phyloP scores from a whole-genome alignment of 2,797 vertebrate species.

The Streptopelia turtur region DNA sequence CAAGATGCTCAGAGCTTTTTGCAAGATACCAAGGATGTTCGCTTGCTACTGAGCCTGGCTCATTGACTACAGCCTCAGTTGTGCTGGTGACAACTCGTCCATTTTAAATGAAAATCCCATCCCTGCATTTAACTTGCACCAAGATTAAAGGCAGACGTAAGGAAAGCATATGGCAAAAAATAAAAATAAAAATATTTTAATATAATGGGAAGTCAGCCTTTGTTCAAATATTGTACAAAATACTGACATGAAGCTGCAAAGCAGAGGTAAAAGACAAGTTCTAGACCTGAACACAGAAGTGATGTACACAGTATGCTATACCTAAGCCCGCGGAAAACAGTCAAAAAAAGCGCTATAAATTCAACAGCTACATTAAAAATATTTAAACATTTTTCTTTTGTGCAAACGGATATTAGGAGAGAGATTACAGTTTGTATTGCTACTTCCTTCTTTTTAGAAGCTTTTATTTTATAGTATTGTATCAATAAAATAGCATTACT shows the following conservation, averaged over 20 bases:
- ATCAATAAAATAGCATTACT: neutral
- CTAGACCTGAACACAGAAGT: neutral
- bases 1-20: neutral
- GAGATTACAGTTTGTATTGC: neutral
- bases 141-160: neutral
- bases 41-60: neutral
- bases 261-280: neutral
- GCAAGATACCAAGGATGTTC: neutral
- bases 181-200: conserved; percentile 2
- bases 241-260: neutral
- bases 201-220: neutral
- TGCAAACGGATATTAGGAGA: neutral
- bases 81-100: neutral
- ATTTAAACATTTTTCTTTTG: neutral
- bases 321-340: neutral
- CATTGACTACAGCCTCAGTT: neutral
- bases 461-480: neutral
- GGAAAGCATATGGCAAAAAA: neutral
- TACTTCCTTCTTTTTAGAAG: neutral
- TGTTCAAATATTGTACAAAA: neutral
- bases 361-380: neutral
- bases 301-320: neutral
- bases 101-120: neutral
- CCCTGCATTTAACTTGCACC: neutral
- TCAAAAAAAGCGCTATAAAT: neutral